Base-by-base conservation (phyloP, 2,888 invertebrate genomes). In the Cryptophagus acutangulus region DNA sequence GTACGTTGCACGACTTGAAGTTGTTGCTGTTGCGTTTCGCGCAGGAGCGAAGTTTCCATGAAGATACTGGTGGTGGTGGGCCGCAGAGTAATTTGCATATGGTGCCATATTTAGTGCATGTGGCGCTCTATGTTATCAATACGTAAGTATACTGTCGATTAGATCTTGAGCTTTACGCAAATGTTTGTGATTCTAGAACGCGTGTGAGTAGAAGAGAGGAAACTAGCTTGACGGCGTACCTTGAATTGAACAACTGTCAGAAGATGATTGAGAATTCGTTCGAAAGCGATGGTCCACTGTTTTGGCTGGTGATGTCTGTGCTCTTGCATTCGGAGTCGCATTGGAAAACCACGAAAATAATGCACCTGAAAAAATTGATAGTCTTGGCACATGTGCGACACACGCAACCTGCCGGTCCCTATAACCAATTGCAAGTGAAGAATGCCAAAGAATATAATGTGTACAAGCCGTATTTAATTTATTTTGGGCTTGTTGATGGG, bases 31-130 rank as follows among this genome's bases (percentile, higher is more conserved):
- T 87, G 57, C 77, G 93, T 41, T 95, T 96, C 72, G 89, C 95
- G 0, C 85, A 88, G 68, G 95, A 93, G 57, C 89, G 89, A 65
- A 89, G 91, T 46, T 97, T 97, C 76, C 94, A 95, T 67, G 94
- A 94, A 66, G 96, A 97, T 71, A 92, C 94, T 1, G 95, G 96
- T 12, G 99, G 93, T 51, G 93, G 93, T 57, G 96, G 95, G 1
- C 90, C 94, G 9, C 92, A 95, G 62, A 94, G 94, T 50, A 96
- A 96, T 73, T 87, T 96, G 85, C 93, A 96, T 72, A 82, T 97
- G 59, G 81, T 95, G 48, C 96, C 96, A 5, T 95, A 95, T 65
- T 76, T 96, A 40, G 74, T 89, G 48, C 95, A 96, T 68, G 92
- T 93, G 80, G 90, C 92, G 13, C 82, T 96, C 12, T 96, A 96